A percentile compares a stretch with the other conserved stretches of the same genome.
These are phyloP conservation scores for Neocrepidodera transversa DNA, from an alignment of 2,888 invertebrate genomes.

Conservation along the genomic window DNA sequence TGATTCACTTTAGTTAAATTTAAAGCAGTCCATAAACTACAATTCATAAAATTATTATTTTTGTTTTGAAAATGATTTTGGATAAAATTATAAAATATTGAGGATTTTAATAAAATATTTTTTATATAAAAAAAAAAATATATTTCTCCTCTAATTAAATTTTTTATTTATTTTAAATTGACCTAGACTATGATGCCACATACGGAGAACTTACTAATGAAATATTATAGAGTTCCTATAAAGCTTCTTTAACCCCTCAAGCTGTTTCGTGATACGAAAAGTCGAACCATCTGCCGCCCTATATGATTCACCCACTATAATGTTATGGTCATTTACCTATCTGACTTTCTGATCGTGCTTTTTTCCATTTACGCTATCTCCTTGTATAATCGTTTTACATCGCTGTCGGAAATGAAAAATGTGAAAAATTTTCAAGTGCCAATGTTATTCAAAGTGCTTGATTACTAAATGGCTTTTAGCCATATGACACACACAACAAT, in stretches of 20 bases:
- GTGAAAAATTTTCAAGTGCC: constrained; percentile 8
- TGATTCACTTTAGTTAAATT: too few relatives aligned
- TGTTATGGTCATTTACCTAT: constrained; percentile 53
- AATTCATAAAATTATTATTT: too few relatives aligned
- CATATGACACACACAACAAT: background rate
- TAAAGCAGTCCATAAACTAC: too few relatives aligned
- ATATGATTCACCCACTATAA: constrained; percentile 53
- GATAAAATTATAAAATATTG: too few relatives aligned
- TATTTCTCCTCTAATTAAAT: too few relatives aligned
- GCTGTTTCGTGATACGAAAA: constrained; percentile 48
- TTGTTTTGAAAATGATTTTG: too few relatives aligned
- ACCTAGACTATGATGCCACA: constrained; percentile 10
- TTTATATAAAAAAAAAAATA: too few relatives aligned
- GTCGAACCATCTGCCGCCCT: constrained; percentile 50
- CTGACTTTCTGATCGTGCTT: constrained; percentile 42
- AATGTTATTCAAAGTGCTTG: background rate
- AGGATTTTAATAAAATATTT: too few relatives aligned
- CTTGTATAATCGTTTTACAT: constrained; percentile 16
- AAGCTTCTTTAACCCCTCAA: constrained; percentile 42
- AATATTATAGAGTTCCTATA: constrained; percentile 39
- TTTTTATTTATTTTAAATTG: too few relatives aligned
- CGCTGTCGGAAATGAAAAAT: constrained; percentile 15
- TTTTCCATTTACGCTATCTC: constrained; percentile 49
- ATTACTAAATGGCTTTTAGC: constrained; percentile 1
- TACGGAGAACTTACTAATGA: constrained; percentile 31